Conservation (phyloP, 2,888 invertebrate species). For the Epirrhoe tristata region DNA sequence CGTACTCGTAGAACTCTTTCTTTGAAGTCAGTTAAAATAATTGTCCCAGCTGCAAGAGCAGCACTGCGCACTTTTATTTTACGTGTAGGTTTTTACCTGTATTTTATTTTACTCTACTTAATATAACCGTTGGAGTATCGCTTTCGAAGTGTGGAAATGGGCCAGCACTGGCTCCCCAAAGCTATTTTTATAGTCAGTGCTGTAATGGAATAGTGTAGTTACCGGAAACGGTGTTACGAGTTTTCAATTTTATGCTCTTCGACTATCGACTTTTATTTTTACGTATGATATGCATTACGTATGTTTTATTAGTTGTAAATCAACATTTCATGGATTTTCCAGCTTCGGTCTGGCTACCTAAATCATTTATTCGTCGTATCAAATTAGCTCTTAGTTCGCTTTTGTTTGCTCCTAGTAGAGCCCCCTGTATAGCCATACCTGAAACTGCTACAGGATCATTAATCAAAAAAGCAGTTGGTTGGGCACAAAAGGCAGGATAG, state of each 20-base stretch:
- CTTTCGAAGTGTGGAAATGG: conserved; percentile 29
- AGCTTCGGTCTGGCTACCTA: neutral
- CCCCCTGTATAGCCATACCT: no score
- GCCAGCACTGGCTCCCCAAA: conserved; percentile 18
- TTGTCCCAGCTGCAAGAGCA: conserved; percentile 7
- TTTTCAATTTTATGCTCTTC: conserved; percentile 23
- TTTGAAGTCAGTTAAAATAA: no score
- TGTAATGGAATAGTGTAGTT: conserved; percentile 29
- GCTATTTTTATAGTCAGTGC: conserved; percentile 28
- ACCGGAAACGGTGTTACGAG: conserved; percentile 26
- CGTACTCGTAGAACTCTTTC: no score
- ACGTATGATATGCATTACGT: neutral
- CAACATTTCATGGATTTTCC: neutral
- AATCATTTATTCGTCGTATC: no score
- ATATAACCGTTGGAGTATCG: conserved; percentile 26
- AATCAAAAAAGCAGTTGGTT: no score
- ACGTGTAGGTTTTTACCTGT: conserved; percentile 31
- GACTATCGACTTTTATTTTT: conserved; percentile 18
- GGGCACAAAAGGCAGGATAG: no score
- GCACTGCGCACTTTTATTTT: conserved; percentile 14
- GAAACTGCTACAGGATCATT: no score
- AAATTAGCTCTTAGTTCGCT: no score
- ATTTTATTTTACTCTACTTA: conserved; percentile 32
- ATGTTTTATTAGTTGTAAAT: neutral
- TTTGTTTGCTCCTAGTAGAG: no score